Conservation (phyloP, 2,888 invertebrate genomes). For the Cephus spinipes region DNA sequence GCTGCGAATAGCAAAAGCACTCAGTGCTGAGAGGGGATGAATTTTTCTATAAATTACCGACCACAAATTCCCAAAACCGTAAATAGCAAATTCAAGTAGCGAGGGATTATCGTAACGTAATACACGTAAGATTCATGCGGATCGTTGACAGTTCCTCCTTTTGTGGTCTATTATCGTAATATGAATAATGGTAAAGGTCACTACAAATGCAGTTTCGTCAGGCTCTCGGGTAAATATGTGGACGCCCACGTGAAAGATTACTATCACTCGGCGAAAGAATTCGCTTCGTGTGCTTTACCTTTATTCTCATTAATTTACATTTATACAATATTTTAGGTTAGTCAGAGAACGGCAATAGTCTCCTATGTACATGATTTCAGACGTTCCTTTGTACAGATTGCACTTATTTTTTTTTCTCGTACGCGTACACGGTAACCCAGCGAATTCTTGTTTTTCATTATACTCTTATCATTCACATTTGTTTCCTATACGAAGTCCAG, state of each 20-base stretch:
- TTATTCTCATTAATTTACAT: conserved; percentile 52
- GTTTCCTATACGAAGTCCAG: conserved; percentile 12
- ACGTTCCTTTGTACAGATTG: conserved; percentile 2
- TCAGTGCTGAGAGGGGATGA: no score
- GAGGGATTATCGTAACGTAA: not conserved
- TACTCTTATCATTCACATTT: conserved; percentile 7
- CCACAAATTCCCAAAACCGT: no score
- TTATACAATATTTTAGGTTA: conserved; percentile 47
- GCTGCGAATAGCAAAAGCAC: no score
- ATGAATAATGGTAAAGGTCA: not conserved
- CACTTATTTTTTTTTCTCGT: conserved; percentile 9
- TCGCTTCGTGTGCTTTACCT: not conserved
- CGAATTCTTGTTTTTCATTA: conserved; percentile 12
- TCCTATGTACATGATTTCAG: conserved; percentile 28
- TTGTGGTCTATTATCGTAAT: not conserved
- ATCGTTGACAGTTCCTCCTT: not conserved
- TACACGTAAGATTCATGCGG: not conserved
- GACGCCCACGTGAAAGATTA: not conserved
- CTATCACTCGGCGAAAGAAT: not conserved
- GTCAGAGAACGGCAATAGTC: conserved; percentile 30
- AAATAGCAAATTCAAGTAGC: no score
- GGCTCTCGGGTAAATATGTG: not conserved
- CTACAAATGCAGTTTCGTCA: not conserved
- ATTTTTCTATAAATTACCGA: no score
- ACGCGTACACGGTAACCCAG: conserved; percentile 11